Base-by-base conservation (phyloP, 2,888 invertebrate genomes). In the Leptinotarsa juncta region DNA sequence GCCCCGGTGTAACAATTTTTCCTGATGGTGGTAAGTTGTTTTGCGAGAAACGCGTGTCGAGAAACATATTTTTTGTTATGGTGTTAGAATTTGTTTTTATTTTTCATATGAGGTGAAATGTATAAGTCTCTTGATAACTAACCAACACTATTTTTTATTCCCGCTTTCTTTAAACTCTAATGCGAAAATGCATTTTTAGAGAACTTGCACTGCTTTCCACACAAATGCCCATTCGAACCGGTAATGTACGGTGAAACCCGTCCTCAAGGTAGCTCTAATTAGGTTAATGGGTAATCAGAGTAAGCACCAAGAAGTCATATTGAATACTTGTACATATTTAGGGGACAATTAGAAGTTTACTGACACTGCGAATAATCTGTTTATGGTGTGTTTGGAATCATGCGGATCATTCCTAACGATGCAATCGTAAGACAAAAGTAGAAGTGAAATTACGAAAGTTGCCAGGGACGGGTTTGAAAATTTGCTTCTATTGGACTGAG, bases 261-360 rank as follows among this genome's bases (percentile, higher is more conserved):
- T 75, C 65, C 68, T 75, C 80, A 76, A 71, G 57, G 71, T 62
- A 32, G 32, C 70, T 75, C 76, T 78, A 84, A 83, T 83, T 82
- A 82, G 84, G 84, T 84, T 83, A 84, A 84, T 84, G 83, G 83
- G 84, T 84, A 84, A 84, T 81, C 81, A 81, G 83, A 83, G 81
- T 82, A 82, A 81, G 79, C 76, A 74, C 75, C 76, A 76, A 81
- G 79, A 81, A 80, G 76, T 75, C 68, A 75, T 73, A 68, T 74
- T 76, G 77, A 77, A 81, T 80, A 78, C 75, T 79, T 82, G 81
- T 80, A 82, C 83, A 84, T 84, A 83, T 83, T 84, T 82, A 84
- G 83, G 81, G 81, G 79, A 81, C 84, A 83, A 84, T 84, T 83
- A 83, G 75, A 80, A 81, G 82, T 82, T 83, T 82, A 81, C 79